A percentile compares a stretch with the other conserved stretches of the same genome.
Conservation (phyloP, 1,140 invertebrate species). For the Euura lappo region DNA sequence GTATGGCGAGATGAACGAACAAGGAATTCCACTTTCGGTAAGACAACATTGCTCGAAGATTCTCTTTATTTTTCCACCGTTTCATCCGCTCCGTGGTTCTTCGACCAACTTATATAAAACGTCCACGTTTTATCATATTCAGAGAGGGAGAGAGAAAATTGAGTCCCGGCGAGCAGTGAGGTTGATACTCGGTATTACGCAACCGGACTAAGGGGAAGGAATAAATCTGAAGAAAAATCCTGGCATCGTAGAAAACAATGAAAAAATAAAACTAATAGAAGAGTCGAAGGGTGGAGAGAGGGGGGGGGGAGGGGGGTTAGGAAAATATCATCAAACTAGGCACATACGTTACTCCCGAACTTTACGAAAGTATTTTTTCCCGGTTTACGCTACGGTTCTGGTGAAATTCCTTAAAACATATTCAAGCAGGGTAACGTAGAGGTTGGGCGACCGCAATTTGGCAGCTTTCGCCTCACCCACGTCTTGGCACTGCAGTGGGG, state of each 20-base stretch:
- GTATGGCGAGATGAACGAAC: neutral
- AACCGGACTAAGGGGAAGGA: neutral
- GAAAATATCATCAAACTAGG: no score
- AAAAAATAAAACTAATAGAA: no score
- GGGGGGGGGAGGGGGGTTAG: no score
- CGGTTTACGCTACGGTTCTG: neutral
- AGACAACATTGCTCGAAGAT: neutral
- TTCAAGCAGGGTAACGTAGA: neutral
- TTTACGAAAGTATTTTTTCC: no score
- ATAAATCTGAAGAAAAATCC: neutral
- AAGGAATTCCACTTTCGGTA: neutral
- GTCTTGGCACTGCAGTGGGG: neutral
- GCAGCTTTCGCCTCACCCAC: slow-evolving; percentile 11
- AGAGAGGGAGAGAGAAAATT: neutral
- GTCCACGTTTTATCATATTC: neutral
- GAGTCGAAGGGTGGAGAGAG: no score
- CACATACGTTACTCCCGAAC: no score
- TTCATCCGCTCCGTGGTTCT: neutral
- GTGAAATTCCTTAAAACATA: slow-evolving; percentile 9
- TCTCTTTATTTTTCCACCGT: neutral
- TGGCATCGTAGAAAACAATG: no score
- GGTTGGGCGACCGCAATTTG: slow-evolving; percentile 25
- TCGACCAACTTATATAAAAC: neutral
- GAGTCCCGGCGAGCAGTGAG: neutral
- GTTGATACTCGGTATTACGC: slow-evolving; percentile 2